A percentile compares a stretch with the other conserved stretches of the same genome.
These are phyloP conservation scores for Sula dactylatra DNA, from an alignment of 2,113 vertebrate species.

Conservation along the genomic window DNA sequence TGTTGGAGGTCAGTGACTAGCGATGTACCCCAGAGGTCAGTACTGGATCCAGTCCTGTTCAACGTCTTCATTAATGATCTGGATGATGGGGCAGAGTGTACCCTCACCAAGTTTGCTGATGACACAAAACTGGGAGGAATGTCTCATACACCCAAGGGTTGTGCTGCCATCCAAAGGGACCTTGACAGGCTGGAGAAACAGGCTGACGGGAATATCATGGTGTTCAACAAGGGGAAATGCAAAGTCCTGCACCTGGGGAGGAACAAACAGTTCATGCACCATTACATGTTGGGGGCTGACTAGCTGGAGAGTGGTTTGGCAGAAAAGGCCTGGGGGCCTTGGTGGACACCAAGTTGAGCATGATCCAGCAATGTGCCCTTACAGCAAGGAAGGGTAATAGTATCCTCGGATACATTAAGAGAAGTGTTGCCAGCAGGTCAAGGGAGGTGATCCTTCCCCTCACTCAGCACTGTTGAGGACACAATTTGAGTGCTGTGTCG, in stretches of 20 bases:
- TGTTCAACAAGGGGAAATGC: background rate
- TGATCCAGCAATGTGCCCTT: background rate
- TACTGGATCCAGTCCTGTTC: background rate
- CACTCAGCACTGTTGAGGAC: background rate
- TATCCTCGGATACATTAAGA: background rate
- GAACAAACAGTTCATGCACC: background rate
- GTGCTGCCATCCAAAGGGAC: background rate
- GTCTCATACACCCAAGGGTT: background rate
- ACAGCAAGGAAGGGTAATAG: background rate
- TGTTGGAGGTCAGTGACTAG: background rate
- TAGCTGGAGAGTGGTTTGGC: background rate
- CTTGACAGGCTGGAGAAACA: background rate
- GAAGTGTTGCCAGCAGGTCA: background rate
- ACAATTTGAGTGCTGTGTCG: background rate
- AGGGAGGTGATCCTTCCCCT: background rate
- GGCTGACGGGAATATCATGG: background rate
- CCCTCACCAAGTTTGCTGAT: background rate
- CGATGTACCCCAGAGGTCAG: background rate
- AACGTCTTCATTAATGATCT: background rate
- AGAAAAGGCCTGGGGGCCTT: background rate
- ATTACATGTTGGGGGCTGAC: fast-evolving
- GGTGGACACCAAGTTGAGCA: background rate
- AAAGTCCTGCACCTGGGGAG: background rate
- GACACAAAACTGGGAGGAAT: background rate
- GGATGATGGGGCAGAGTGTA: background rate